These are phyloP conservation scores for Dyspetes luteomarginatus DNA, from an alignment of 2,888 invertebrate species.

Conservation along the genomic window DNA sequence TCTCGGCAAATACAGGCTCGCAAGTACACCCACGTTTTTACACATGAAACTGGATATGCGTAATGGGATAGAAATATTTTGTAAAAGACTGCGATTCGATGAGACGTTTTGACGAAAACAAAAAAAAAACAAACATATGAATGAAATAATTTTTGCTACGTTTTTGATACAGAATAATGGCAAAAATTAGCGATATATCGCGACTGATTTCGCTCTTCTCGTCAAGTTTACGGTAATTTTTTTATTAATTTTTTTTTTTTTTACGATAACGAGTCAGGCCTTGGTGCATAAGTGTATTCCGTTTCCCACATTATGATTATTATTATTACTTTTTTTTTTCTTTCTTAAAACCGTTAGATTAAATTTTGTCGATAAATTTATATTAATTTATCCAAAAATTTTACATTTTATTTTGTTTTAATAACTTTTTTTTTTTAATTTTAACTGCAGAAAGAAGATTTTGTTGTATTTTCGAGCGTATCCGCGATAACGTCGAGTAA, in stretches of 20 bases:
- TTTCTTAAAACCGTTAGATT: slow-evolving; percentile 14
- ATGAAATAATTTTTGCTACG: not conserved
- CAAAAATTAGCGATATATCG: slow-evolving; percentile 11
- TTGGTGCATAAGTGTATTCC: slow-evolving; percentile 64
- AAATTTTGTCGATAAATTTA: slow-evolving; percentile 20
- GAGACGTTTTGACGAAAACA: not conserved
- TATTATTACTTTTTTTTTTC: not conserved
- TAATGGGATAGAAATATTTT: slow-evolving; percentile 35
- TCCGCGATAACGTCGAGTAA: slow-evolving; percentile 28
- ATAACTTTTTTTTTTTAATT: slow-evolving; percentile 28
- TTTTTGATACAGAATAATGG: slow-evolving; percentile 22
- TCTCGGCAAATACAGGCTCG: slow-evolving; percentile 21
- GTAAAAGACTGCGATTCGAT: slow-evolving; percentile 11
- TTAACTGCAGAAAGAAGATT: slow-evolving; percentile 2
- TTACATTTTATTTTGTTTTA: not conserved
- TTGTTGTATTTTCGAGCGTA: not conserved
- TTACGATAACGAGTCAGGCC: slow-evolving; percentile 27
- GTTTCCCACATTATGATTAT: slow-evolving; percentile 64
- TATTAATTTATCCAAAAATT: slow-evolving; percentile 1
- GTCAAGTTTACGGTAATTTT: not conserved
- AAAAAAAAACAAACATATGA: not conserved
- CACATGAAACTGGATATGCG: slow-evolving; percentile 16
- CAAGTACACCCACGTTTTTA: slow-evolving; percentile 6
- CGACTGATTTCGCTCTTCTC: slow-evolving; percentile 5
- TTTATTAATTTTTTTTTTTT: not conserved